Evolutionary conservation across 2,888 invertebrate genomes (phyloP).

Genomic region (Leptopilina myrica): DNA sequence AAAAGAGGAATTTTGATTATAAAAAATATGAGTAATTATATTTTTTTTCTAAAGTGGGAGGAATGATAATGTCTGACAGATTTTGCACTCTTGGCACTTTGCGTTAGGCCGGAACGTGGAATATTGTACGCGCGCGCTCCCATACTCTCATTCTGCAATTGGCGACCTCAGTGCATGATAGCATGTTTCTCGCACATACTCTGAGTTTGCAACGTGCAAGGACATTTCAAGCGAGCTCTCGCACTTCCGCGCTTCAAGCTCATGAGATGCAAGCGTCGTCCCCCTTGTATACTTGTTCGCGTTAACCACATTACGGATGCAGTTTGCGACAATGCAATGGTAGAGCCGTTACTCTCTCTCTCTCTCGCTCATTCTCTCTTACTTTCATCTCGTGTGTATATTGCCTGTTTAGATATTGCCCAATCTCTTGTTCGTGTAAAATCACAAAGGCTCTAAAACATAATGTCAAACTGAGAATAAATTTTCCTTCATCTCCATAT

Average conservation of each 20-base stretch:
- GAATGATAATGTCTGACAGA: not conserved
- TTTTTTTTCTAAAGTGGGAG: too few relatives aligned
- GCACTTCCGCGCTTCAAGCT: constrained; percentile 45
- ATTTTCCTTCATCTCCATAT: not conserved
- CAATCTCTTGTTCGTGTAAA: not conserved
- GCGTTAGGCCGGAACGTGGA: constrained; percentile 51
- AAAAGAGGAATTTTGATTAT: too few relatives aligned
- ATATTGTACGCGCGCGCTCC: constrained; percentile 44
- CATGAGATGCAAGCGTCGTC: constrained; percentile 40
- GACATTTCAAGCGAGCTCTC: constrained; percentile 38
- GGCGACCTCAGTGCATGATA: constrained; percentile 12
- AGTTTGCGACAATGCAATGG: constrained; percentile 29
- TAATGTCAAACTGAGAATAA: not conserved
- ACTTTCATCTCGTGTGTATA: not conserved
- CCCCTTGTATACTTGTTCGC: constrained; percentile 46
- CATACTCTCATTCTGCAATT: constrained; percentile 15
- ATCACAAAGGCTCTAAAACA: constrained; percentile 6
- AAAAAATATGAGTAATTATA: too few relatives aligned
- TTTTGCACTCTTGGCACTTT: constrained; percentile 53
- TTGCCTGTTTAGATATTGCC: constrained; percentile 23
- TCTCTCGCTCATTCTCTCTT: too few relatives aligned
- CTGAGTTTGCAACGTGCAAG: constrained; percentile 36
- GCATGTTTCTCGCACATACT: constrained; percentile 31
- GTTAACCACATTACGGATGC: constrained; percentile 50
- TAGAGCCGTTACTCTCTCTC: constrained; percentile 18